Evolutionary conservation across 2,113 vertebrate species (phyloP), one percentile per base, ranked within the genome.

Genomic region (Gambusia holbrooki): DNA sequence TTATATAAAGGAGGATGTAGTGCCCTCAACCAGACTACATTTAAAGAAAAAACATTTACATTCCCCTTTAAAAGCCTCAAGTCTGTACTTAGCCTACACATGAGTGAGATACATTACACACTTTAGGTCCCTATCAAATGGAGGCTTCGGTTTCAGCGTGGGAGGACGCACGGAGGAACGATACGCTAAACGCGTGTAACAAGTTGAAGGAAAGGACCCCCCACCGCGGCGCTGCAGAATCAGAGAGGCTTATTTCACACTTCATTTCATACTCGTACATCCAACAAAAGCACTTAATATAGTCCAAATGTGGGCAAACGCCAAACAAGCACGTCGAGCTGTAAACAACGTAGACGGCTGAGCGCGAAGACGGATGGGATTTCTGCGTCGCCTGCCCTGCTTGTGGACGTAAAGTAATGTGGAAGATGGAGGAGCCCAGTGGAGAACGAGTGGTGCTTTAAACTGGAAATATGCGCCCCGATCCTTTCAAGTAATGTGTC

Each of bases 221-320:
- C 82, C 89, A 88, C 89, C 85, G 90, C 90, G 83, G 75, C 87
- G 84, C 91, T 86, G 90, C 91, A 89, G 90, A 89, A 87, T 93
- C 92, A 87, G 87, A 91, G 87, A 88, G 94, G 92, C 92, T 94
- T 93, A 94, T 95, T 95, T 95, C 93, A 95, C 92, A 93, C 90
- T 92, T 93, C 92, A 93, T 95, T 94, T 92, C 91, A 84, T 90
- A 92, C 92, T 93, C 92, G 93, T 93, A 92, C 92, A 89, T 88
- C 78, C 67, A 88, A 91, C 87, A 90, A 88, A 87, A 85, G 85
- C 88, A 74, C 58, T 73, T 76, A 75, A 83, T 84, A 68, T 71
- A 76, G 71, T 63, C 66, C 51, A 76, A 61, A 73, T 82, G 42
- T 82, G 40, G 62, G 30, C 61, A 67, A 69, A 82, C 71, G 65